Evolutionary conservation across 53 echinoderm and acorn worm genomes (phyloP), one percentile per base, ranked within the genome.

Genomic region (Arbacia lixula): DNA sequence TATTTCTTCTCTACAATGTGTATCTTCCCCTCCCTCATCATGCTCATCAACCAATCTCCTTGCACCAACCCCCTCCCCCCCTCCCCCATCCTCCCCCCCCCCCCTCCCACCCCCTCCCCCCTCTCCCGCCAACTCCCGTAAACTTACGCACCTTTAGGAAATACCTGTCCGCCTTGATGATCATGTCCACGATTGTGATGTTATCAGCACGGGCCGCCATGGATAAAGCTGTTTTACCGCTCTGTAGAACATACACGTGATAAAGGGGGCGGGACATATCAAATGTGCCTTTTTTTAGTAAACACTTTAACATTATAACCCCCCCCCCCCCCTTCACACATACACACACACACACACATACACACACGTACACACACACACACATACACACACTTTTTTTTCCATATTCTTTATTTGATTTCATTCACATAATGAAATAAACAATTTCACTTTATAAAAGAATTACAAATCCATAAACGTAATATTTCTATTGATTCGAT

Each of bases 191-290:
- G 52, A 93, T 85, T 39, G 97, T 96, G 39, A 96, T 84, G 25
- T 91, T 93, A 61, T 96, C 97, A 6, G 93, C 97, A 50, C 97
- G 68, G 0, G 93, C 89, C 19, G 97, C 97, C 93, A 96, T 93
- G 79, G 89, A 79, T 28, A 96, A 56, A 34, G 93, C 91, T 21
- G 97, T 93, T 64, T 93, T 96, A 14, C 93, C 93, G 24, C 43
- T 87, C 97, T 96, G 53, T 19, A 1, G 28, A 20, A 2, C 19
- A 36, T 20, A 33, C 37, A 8, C 20, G n/a, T 6, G 21, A 37
- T 66, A 37, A 19, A 36, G 22, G 2, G 37, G 66, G 38, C 36
- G 34, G 32, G 6, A 19, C 24, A 66, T 0, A 37, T 20, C 22
- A 11, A 66, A n/a, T n/a, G n/a, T n/a, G n/a, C n/a, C 12, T 20